Conservation (phyloP, 2,113 vertebrate species). For the Pygoscelis adeliae region DNA sequence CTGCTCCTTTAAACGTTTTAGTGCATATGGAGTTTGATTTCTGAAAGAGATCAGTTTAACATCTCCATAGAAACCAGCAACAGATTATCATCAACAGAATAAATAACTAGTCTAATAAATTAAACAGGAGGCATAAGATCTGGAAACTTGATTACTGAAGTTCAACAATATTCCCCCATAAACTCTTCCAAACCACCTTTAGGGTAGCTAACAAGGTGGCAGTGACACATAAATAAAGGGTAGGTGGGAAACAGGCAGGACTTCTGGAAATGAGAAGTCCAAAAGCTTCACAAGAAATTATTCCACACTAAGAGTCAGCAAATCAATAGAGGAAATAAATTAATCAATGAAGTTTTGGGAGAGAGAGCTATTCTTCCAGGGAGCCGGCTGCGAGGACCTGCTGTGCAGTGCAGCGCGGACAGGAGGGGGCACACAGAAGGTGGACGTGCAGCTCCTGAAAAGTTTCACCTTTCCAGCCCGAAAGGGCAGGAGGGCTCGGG, state of each 20-base stretch:
- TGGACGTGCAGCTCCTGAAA: background rate
- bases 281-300: conserved; percentile 4
- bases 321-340: conserved; percentile 38
- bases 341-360: conserved; percentile 9
- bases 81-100: conserved; percentile 92
- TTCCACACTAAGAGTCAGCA: background rate
- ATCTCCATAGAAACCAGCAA: conserved; percentile 91
- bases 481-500: background rate
- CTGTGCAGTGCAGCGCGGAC: background rate
- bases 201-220: conserved; percentile 51
- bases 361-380: background rate
- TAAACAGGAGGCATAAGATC: conserved; percentile 88
- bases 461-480: conserved; percentile 38
- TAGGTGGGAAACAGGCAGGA: background rate
- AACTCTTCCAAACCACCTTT: conserved; percentile 69
- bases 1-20: conserved; percentile 85
- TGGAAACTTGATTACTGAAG: conserved; percentile 86
- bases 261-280: background rate
- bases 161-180: conserved; percentile 81
- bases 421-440: conserved; percentile 25
- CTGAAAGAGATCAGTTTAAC: conserved; percentile 90
- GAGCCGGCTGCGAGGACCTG: background rate
- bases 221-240: background rate
- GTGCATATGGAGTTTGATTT: conserved; percentile 88
- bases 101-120: conserved; percentile 91